A percentile compares a stretch with the other conserved stretches of the same genome.
Conservation (phyloP, 2,797 vertebrate genomes). For the Gymnoscopelus microlampas region DNA sequence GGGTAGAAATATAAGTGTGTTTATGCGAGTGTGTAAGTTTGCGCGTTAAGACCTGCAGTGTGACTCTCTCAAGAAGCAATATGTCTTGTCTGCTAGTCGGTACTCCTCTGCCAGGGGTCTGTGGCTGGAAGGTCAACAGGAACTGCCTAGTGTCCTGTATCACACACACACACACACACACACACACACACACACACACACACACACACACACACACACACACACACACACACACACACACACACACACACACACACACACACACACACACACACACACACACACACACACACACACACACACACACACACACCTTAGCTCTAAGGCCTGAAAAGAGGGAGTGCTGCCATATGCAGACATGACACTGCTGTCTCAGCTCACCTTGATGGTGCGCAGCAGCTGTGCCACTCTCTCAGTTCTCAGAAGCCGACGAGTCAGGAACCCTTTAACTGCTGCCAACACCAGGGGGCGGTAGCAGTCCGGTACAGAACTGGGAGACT, state of each 20-base stretch:
- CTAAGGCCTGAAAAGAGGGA: slow-evolving; percentile 1
- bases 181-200: slow-evolving; percentile 19
- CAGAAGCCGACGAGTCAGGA: slow-evolving; percentile 79
- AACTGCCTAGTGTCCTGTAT: slow-evolving; percentile 77
- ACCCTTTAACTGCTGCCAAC: slow-evolving; percentile 75
- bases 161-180: slow-evolving; percentile 12
- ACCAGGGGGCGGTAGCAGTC: slow-evolving; percentile 73
- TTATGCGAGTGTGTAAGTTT: slow-evolving; percentile 24
- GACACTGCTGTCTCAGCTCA: slow-evolving; percentile 49
- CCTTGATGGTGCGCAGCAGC: slow-evolving; percentile 78
- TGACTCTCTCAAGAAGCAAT: slow-evolving; percentile 75
- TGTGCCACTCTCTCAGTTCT: slow-evolving; percentile 73
- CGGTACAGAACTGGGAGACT: slow-evolving; percentile 45
- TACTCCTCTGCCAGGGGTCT: slow-evolving; percentile 51
- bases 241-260: not conserved
- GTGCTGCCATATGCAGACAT: slow-evolving; percentile 10
- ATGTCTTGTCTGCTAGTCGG: slow-evolving; percentile 68
- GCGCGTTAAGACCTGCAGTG: slow-evolving; percentile 71
- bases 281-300: slow-evolving; percentile 1
- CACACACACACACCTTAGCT: not conserved
- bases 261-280: slow-evolving; percentile 31
- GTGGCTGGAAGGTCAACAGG: slow-evolving; percentile 64
- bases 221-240: slow-evolving; percentile 11
- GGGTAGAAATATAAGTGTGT: slow-evolving; percentile 23
- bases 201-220: slow-evolving; percentile 34